Percentiles rank a stretch among this genome's conserved stretches.
Conservation (phyloP, 2,113 vertebrate species). For the Pteruthius melanotis region DNA sequence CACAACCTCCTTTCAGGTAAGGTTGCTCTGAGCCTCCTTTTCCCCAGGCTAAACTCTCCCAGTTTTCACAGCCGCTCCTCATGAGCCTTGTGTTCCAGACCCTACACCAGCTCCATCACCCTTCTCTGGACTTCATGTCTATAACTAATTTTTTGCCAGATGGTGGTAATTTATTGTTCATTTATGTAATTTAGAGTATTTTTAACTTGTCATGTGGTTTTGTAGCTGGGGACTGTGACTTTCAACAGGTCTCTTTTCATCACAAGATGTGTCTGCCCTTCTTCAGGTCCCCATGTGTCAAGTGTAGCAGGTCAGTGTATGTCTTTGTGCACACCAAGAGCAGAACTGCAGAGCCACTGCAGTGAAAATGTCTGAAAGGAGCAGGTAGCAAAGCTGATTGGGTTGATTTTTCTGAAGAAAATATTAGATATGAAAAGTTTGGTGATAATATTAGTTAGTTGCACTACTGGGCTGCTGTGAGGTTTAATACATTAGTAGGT, state of each 20-base stretch:
- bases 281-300: fast-evolving
- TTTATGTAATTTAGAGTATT: neutral
- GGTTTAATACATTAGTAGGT: neutral
- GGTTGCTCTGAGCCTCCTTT: neutral
- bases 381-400: neutral
- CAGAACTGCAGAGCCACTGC: neutral
- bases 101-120: neutral
- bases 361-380: neutral
- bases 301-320: neutral
- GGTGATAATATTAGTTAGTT: neutral
- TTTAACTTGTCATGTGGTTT: neutral
- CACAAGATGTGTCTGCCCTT: fast-evolving
- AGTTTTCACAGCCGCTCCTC: neutral
- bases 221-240: neutral
- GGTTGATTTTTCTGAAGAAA: neutral
- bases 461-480: neutral
- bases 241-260: neutral
- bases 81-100: neutral
- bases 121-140: neutral
- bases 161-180: too few species aligned
- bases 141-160: neutral
- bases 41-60: neutral
- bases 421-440: neutral
- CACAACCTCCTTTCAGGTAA: too few species aligned
- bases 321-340: neutral